Percentiles rank a stretch among this genome's conserved stretches.
Conservation (phyloP, 2,888 invertebrate species). For the Trissonchulus sp. region DNA sequence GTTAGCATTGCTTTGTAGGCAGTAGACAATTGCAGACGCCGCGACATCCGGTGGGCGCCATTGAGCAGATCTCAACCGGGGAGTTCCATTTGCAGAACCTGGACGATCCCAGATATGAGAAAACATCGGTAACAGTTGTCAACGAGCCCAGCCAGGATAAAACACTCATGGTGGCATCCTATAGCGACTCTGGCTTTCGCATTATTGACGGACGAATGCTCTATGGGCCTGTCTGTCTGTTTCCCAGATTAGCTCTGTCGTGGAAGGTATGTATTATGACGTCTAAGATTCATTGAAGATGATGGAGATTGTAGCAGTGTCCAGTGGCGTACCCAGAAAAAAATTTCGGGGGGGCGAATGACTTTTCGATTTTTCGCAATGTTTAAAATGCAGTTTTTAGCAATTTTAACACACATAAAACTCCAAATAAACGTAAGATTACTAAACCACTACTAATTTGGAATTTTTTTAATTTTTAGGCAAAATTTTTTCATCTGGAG, state of each 20-base stretch:
- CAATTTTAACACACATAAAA: no score
- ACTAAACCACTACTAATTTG: no score
- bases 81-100: constrained; percentile 21
- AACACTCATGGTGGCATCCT: not conserved
- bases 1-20: no score
- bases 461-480: no score
- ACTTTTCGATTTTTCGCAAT: no score
- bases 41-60: not conserved
- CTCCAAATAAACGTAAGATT: no score
- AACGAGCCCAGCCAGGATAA: not conserved
- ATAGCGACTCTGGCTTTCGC: not conserved
- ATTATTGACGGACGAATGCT: constrained; percentile 1
- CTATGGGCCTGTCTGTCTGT: constrained; percentile 9
- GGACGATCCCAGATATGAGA: not conserved
- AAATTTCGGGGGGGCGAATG: no score
- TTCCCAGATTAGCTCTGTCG: not conserved
- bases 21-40: not conserved
- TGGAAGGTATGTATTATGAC: constrained; percentile 22
- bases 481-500: no score
- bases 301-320: no score
- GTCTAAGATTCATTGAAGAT: no score
- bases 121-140: not conserved
- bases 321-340: no score
- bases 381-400: no score
- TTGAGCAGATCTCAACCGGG: constrained; percentile 16